A percentile compares a stretch with the other conserved stretches of the same genome.
These are phyloP conservation scores for Darevskia nairensis DNA, from an alignment of 2,797 vertebrate genomes.

Conservation along the genomic window DNA sequence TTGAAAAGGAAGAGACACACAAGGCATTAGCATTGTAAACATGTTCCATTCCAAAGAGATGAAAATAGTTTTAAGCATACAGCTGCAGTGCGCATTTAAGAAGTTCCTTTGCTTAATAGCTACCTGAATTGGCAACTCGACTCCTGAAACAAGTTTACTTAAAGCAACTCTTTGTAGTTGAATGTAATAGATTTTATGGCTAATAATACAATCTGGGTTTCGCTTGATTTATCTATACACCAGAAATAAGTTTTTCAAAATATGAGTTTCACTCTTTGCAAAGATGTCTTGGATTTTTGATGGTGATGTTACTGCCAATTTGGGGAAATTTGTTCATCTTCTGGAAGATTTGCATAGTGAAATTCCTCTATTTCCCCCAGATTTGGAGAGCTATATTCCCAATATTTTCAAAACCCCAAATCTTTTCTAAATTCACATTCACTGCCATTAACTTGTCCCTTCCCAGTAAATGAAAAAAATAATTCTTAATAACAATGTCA, in stretches of 20 bases:
- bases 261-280: not conserved
- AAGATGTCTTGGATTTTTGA: not conserved
- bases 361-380: not conserved
- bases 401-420: not conserved
- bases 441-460: not conserved
- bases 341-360: not conserved
- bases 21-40: slow-evolving; percentile 19
- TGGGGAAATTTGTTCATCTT: not conserved
- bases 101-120: not conserved
- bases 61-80: not conserved
- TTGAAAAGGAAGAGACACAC: slow-evolving; percentile 64
- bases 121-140: not conserved
- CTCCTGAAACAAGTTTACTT: not conserved
- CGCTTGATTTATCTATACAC: not conserved
- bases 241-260: too few relatives aligned
- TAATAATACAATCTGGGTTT: not conserved
- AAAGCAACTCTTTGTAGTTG: not conserved
- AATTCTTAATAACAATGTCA: too few relatives aligned
- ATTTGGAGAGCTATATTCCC: not conserved
- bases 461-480: too few relatives aligned
- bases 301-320: not conserved
- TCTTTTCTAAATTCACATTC: not conserved
- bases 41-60: not conserved
- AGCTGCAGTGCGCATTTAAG: not conserved
- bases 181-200: not conserved